Percentiles rank a stretch among this genome's conserved stretches.
phyloP scores from a whole-genome alignment of 1,140 invertebrate genomes.

The Aporrectodea caliginosa region DNA sequence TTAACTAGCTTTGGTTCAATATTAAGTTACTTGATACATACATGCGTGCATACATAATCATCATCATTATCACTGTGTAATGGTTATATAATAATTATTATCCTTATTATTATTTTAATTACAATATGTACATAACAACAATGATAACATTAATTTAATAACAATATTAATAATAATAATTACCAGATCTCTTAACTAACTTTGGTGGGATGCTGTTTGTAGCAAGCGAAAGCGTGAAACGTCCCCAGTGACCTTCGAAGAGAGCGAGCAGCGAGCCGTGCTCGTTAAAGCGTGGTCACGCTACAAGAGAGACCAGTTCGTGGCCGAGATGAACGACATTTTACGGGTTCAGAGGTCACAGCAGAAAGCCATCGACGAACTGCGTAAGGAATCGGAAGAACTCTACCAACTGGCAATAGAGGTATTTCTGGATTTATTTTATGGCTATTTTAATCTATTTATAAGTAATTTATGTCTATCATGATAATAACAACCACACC shows the following conservation, averaged over 20 bases:
- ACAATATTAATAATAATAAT: not conserved
- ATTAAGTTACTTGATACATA: no score
- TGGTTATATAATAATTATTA: not conserved
- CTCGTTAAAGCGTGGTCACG: conserved; percentile 70
- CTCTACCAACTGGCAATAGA: conserved; percentile 76
- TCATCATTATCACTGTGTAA: not conserved
- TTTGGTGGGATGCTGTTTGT: no score
- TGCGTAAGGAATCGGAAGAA: conserved; percentile 72
- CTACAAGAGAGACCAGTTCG: conserved; percentile 65
- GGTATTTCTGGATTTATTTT: no score
- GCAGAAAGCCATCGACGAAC: conserved; percentile 69
- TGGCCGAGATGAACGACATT: conserved; percentile 65
- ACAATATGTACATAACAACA: not conserved
- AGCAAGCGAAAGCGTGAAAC: conserved; percentile 60
- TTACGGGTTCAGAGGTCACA: conserved; percentile 67
- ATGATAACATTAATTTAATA: no score
- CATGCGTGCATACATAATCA: not conserved
- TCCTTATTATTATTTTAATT: not conserved
- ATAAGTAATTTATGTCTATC: no score
- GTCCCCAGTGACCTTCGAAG: conserved; percentile 54
- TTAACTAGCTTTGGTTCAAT: no score
- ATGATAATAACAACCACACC: no score
- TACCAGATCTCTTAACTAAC: no score
- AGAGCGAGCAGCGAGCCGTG: conserved; percentile 59
- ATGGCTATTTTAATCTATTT: no score